Evolutionary conservation across 1,140 invertebrate genomes (phyloP), one percentile per base, ranked within the genome.

Genomic region (Frieseomelitta varia): DNA sequence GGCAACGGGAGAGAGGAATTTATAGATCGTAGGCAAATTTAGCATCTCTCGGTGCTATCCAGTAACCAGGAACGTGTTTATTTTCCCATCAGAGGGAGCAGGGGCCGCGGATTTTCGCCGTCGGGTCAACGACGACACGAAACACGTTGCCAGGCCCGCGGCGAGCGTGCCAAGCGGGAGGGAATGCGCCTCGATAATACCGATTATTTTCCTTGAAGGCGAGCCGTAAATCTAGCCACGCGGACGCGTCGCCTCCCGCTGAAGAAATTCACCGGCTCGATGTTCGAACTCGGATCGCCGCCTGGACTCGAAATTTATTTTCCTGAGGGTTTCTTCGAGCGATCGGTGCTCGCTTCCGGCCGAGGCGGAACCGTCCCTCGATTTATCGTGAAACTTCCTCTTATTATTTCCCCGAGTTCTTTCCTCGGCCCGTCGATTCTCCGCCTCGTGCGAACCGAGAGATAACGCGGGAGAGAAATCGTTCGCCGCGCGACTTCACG

Each of bases 341-440:
- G 53, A 47, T 47, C 67, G 24, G 55, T 27, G 14, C 12, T 27
- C 21, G 58, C 24, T 88, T 75, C 72, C 63, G 82, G 72, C 14
- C 34, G 39, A 63, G 78, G 73, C 84, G 84, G 74, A 75, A 73
- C 67, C 67, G 24, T 30, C 21, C 51, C 17, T 51, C 77, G 81
- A 89, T 89, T 88, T 86, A 86, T 89, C 81, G 72, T 87, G 71
- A 88, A 89, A 89, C 87, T 89, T 86, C 74, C 75, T 85, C 83
- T 86, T 88, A 87, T 90, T 88, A 86, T 86, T 86, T 86, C 51
- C 73, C 61, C 39, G 39, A 47, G 51, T 80, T 67, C 79, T 24
- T 76, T 68, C 61, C 19, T 61, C 27, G 1, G n/a, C n/a, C 63
- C 27, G 21, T 19, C 0, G 4, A 19, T 65, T 24, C 74, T 69